These are phyloP conservation scores for Unio delphinus DNA, from an alignment of 2,888 invertebrate species.

Conservation along the genomic window DNA sequence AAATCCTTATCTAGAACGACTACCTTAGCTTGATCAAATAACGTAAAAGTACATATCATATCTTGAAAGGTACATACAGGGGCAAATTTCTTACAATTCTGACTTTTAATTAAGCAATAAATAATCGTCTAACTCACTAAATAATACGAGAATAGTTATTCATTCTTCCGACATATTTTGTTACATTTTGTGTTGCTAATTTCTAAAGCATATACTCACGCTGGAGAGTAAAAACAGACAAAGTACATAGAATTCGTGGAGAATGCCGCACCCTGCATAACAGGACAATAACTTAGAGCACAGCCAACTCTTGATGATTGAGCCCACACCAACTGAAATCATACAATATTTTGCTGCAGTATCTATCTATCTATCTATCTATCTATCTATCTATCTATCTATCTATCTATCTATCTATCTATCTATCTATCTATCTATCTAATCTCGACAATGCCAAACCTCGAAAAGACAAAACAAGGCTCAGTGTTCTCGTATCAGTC, in stretches of 20 bases:
- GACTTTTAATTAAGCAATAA: not conserved
- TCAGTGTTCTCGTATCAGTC: too few relatives aligned
- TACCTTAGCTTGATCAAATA: too few relatives aligned
- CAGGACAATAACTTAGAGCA: slow-evolving; percentile 38
- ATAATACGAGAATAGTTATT: not conserved
- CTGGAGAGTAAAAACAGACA: slow-evolving; percentile 57
- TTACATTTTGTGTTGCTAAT: not conserved
- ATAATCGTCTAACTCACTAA: not conserved
- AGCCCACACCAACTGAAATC: slow-evolving; percentile 53
- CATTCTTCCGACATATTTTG: too few relatives aligned
- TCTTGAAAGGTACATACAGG: not conserved
- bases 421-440: too few relatives aligned
- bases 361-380: too few relatives aligned
- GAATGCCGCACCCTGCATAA: slow-evolving; percentile 23
- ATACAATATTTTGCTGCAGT: not conserved
- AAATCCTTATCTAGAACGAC: too few relatives aligned
- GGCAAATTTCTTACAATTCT: not conserved
- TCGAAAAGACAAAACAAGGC: too few relatives aligned
- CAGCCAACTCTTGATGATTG: slow-evolving; percentile 51
- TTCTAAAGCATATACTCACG: slow-evolving; percentile 34
- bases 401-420: too few relatives aligned
- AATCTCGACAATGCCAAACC: too few relatives aligned
- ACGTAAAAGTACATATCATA: too few relatives aligned
- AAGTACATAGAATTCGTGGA: slow-evolving; percentile 50
- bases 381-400: too few relatives aligned